Percentiles rank a stretch among this genome's conserved stretches.
phyloP scores from a whole-genome alignment of 2,797 vertebrate species.

The Notamacropus eugenii region DNA sequence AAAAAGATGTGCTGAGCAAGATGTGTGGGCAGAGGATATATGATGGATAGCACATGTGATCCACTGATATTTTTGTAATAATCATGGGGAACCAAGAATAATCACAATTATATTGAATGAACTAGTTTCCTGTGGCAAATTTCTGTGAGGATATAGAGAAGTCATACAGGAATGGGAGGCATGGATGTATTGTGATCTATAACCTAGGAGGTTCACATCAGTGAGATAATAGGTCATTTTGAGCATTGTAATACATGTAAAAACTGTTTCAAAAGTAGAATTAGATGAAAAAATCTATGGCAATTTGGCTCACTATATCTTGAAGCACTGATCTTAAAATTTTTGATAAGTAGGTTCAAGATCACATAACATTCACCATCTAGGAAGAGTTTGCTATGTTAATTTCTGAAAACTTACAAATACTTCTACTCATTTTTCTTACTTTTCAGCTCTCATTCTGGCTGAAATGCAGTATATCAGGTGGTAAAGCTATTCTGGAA shows the following conservation, averaged over 20 bases:
- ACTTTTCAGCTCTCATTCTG: not conserved
- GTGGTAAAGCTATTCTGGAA: not conserved
- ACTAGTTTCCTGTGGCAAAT: not conserved
- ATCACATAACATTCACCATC: not conserved
- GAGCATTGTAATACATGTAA: slow-evolving; percentile 24
- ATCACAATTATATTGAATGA: not conserved
- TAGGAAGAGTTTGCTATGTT: not conserved
- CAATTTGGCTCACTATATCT: not conserved
- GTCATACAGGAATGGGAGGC: not conserved
- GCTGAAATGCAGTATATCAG: not conserved
- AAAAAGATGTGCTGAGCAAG: not conserved
- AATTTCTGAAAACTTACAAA: slow-evolving; percentile 23
- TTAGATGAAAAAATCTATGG: not conserved
- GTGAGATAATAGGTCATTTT: not conserved
- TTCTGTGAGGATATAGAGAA: not conserved
- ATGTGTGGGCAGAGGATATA: not conserved
- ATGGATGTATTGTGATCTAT: not conserved
- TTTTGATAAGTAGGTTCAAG: not conserved
- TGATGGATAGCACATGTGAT: not conserved
- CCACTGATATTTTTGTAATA: not conserved
- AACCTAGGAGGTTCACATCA: not conserved
- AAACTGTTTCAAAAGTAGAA: slow-evolving; percentile 19
- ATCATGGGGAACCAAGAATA: not conserved
- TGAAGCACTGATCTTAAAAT: not conserved
- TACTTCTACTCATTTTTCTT: slow-evolving; percentile 5